Base-by-base conservation (phyloP, 2,888 invertebrate genomes). In the Troides helena region DNA sequence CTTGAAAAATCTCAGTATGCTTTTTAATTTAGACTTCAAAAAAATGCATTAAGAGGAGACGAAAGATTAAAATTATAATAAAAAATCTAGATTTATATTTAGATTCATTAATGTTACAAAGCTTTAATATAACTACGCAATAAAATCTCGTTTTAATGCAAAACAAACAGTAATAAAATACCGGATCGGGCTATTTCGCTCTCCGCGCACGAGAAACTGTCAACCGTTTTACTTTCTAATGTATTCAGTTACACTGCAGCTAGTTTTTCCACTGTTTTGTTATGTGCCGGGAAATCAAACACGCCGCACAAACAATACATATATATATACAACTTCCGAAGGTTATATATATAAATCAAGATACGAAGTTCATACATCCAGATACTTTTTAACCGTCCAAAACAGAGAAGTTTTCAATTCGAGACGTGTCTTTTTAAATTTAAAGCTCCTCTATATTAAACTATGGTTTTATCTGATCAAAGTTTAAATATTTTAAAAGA, bases 191-290 rank as follows among this genome's bases (percentile, higher is more conserved):
- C 39, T 67, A 53, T 63, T 63, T 63, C 59, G 66, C 70, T 70
- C 62, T 50, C 68, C 39, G 58, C 53, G 36, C 58, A 36, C 66
- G 62, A 70, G 66, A 66, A 66, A 66, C 70, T 62, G 66, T 66
- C 66, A 66, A 70, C 65, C 62, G 66, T 53, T 66, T 70, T 50
- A 70, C 70, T 70, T 70, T 70, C 70, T 70, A 70, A 70, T 70
- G 70, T 70, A 70, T 70, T 63, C 70, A 36, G 66, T 70, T 70
- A 66, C 70, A 62, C 56, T 30, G 69, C 25, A 46, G 56, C 70
- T 17, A 63, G 66, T 63, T 70, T 70, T 70, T 66, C 62, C 62
- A 59, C 39, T 17, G 53, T 62, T 66, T 66, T 67, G 63, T 62
- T 62, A 14, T 62, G 50, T 36, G 56, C 60, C 17, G 46, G 65